Evolutionary conservation across 2,113 vertebrate species (phyloP), one percentile per base, ranked within the genome.

Genomic region (Athene noctua): DNA sequence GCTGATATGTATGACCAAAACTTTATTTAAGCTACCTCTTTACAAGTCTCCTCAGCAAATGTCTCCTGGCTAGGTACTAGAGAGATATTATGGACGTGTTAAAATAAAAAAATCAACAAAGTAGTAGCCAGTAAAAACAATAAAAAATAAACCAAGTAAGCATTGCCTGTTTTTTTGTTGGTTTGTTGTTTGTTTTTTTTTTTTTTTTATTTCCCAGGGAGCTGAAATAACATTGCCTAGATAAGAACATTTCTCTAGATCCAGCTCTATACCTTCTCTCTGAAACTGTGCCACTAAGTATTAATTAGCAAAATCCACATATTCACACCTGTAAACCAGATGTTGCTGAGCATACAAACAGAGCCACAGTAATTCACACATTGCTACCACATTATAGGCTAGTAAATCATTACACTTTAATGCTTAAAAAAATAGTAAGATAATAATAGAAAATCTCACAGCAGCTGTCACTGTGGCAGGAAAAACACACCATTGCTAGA

Each of bases 391-490:
- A 38, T 92, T 83, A 77, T 29, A 73, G 90, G 49, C 71, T 68
- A 65, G 52, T 95, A 93, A 97, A 91, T 96, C 92, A 93, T 96
- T 96, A 83, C 83, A 95, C 42, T 91, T 65, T 34, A 94, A 90
- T 68, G 34, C 81, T 94, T 73, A 79, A 95, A 86, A 82, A 82
- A 87, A 85, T 77, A 80, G 86, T 46, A 74, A 83, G 86, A 96
- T 95, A 94, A 97, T 94, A 97, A 96, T 86, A 97, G 92, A 97
- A 97, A 95, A 94, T 94, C 93, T 96, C 89, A 94, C 80, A 95
- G 77, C 93, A 97, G 84, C 96, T 97, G 95, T 96, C 97, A 94
- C 29, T 58, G 46, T 55, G 68, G 63, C 85, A 97, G 94, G 77
- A 96, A 95, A 90, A 96, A 94, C 57, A 94, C 30, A 59, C 34